A percentile compares a stretch with the other conserved stretches of the same genome.
Conservation (phyloP, 2,888 invertebrate genomes). For the Neria commutata region DNA sequence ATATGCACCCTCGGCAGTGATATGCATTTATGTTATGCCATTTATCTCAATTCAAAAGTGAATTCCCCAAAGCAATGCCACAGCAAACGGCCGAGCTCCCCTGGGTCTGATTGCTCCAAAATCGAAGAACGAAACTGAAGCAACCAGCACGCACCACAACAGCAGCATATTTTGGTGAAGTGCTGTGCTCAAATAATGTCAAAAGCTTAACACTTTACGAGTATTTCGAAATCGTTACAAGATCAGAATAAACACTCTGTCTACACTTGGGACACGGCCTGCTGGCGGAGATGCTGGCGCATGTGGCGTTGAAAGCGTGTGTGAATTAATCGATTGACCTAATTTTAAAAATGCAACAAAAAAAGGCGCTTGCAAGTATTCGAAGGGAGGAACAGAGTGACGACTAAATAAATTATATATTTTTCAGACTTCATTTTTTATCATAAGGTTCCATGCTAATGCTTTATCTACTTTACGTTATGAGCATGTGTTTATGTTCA, state of each 20-base stretch:
- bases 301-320: conserved; percentile 1
- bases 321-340: neutral
- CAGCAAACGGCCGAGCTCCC: neutral
- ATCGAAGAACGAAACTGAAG: too few relatives aligned
- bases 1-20: too few relatives aligned
- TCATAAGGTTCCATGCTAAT: too few relatives aligned
- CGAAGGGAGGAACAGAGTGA: too few relatives aligned
- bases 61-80: neutral
- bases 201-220: neutral
- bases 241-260: neutral
- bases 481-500: too few relatives aligned
- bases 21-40: neutral
- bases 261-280: neutral
- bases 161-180: neutral
- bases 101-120: neutral
- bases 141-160: too few relatives aligned
- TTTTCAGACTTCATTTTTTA: too few relatives aligned
- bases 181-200: neutral
- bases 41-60: conserved; percentile 1
- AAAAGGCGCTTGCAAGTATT: too few relatives aligned
- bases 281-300: neutral
- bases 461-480: too few relatives aligned
- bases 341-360: neutral
- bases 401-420: too few relatives aligned
- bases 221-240: neutral